Conservation (phyloP, 2,888 invertebrate genomes). For the Allygus modestus region DNA sequence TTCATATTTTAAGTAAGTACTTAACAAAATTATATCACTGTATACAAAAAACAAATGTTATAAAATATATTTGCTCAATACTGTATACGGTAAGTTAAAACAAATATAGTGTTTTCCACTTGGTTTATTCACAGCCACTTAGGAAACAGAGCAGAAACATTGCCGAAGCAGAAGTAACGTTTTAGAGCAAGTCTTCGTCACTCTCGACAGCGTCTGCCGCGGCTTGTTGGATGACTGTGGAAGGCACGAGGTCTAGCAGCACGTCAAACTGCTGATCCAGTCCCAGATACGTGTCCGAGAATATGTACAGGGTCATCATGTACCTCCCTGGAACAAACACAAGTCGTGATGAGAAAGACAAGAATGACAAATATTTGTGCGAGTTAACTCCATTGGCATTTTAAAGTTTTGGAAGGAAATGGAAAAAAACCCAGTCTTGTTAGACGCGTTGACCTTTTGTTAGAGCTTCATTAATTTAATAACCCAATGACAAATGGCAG, state of each 20-base stretch:
- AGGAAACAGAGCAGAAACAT: conserved; percentile 19
- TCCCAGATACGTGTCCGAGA: conserved; percentile 96
- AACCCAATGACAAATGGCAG: no score
- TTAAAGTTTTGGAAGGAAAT: no score
- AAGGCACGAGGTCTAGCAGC: conserved; percentile 73
- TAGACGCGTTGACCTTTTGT: no score
- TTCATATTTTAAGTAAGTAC: conserved; percentile 11
- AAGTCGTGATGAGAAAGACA: no score
- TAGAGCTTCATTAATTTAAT: no score
- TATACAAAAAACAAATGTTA: conserved; percentile 1
- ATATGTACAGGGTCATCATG: conserved; percentile 87
- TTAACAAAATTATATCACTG: conserved; percentile 29
- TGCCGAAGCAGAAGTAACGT: no score
- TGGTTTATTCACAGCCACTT: conserved; percentile 36
- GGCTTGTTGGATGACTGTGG: neutral
- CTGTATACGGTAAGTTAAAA: conserved; percentile 23
- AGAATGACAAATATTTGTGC: neutral
- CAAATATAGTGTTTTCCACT: neutral
- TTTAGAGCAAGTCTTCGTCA: neutral
- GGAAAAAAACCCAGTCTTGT: no score
- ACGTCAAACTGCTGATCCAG: conserved; percentile 92
- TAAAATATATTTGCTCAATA: conserved; percentile 28
- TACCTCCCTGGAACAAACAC: conserved; percentile 81
- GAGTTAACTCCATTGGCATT: no score
- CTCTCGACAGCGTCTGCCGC: neutral